Evolutionary conservation across 2,113 vertebrate genomes (phyloP).

Genomic region (Toxotes jaculatrix): DNA sequence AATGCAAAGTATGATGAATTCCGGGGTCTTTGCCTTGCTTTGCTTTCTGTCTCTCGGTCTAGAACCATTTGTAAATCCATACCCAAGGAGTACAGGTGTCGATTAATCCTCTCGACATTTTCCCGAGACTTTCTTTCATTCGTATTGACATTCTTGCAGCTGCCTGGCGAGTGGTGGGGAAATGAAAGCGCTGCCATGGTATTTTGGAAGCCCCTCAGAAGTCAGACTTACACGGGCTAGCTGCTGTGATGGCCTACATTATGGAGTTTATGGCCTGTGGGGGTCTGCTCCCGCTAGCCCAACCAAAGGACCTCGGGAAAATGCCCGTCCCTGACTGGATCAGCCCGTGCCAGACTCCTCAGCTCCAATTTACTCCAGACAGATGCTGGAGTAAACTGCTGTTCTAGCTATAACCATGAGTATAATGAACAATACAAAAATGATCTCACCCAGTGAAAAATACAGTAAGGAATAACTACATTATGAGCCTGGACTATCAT

Average conservation of each 20-base stretch:
- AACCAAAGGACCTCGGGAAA: conserved; percentile 41
- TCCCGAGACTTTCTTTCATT: conserved; percentile 78
- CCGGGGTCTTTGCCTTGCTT: conserved; percentile 8
- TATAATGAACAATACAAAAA: conserved; percentile 18
- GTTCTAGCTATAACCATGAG: not conserved
- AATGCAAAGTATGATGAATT: conserved; percentile 47
- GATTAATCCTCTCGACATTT: conserved; percentile 85
- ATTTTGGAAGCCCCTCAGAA: conserved; percentile 72
- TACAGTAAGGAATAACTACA: conserved; percentile 12
- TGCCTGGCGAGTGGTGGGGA: conserved; percentile 60
- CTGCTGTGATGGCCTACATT: conserved; percentile 80
- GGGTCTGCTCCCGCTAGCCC: conserved; percentile 58
- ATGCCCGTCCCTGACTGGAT: conserved; percentile 35
- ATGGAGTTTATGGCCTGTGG: conserved; percentile 73
- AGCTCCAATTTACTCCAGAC: conserved; percentile 36
- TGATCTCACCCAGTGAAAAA: conserved; percentile 4
- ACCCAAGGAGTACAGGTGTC: conserved; percentile 79
- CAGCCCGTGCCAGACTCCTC: conserved; percentile 40
- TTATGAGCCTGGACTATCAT: conserved; percentile 5
- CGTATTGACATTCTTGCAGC: conserved; percentile 79
- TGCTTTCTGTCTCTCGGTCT: conserved; percentile 51
- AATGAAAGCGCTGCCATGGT: conserved; percentile 72
- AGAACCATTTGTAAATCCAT: conserved; percentile 74
- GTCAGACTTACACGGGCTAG: conserved; percentile 63
- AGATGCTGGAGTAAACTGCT: conserved; percentile 16